Base-by-base conservation (phyloP, 2,888 invertebrate genomes). In the Abrostola triplasia region DNA sequence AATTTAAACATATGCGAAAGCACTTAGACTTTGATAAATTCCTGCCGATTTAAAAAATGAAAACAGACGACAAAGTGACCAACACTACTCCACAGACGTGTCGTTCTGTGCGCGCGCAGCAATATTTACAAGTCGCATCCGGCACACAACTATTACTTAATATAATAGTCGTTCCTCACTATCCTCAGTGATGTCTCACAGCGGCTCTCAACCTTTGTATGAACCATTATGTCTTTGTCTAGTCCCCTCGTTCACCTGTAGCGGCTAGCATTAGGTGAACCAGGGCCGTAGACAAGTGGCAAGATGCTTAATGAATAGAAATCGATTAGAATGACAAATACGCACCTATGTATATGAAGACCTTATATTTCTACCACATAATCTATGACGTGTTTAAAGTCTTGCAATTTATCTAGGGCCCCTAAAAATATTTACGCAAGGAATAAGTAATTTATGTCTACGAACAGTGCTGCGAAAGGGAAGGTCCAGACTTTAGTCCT, bases 101-200 rank as follows among this genome's bases (percentile, higher is more conserved):
- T 50, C 81, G 70, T 72, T 68, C 70, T 65, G 63, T 24, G 69
- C 64, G 72, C 80, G 67, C 73, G 67, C 83, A 79, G 87, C 84
- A 84, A 87, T 93, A 93, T 93, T 92, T 93, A 93, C 91, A 85
- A 84, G 89, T 85, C 88, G 89, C 90, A 92, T 94, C 93, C 93
- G 93, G 92, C 85, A 82, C 83, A 81, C 85, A 82, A 87, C 92
- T 92, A 93, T 94, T 94, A 92, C 92, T 91, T 93, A 92, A 93
- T 93, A 91, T 93, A 92, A 93, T 93, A 91, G 92, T 87, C 82
- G 87, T 84, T 84, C 85, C 83, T 82, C 84, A 82, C 84, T 84
- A 83, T 84, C 85, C 83, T 82, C 83, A 82, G 84, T 84, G 83
- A 73, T 70, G 73, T 65, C 24, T 57, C 38, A 8, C 82, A 77